A percentile compares a stretch with the other conserved stretches of the same genome.
phyloP scores from a whole-genome alignment of 2,888 invertebrate genomes.

The Portevinia maculata region DNA sequence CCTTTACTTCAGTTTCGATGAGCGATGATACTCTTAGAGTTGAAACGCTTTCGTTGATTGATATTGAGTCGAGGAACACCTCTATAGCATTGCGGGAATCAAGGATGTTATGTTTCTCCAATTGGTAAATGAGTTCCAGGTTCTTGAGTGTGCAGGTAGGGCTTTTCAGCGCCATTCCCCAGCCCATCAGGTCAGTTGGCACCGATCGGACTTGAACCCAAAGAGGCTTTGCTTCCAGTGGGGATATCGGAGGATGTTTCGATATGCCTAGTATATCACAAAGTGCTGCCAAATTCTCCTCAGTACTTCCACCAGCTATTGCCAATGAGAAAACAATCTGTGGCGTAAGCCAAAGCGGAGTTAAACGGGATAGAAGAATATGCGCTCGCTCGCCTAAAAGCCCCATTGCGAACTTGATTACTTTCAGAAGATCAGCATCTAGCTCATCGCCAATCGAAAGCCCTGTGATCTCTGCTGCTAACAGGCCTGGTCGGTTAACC shows the following conservation, averaged over 20 bases:
- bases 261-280: conserved; percentile 83
- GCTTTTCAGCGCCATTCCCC: conserved; percentile 83
- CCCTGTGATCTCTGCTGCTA: conserved; percentile 83
- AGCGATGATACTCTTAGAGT: conserved; percentile 84
- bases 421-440: conserved; percentile 81
- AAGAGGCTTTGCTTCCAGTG: conserved; percentile 78
- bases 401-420: conserved; percentile 84
- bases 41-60: conserved; percentile 84
- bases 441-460: conserved; percentile 81
- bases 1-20: conserved; percentile 84
- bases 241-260: conserved; percentile 82
- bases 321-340: conserved; percentile 84
- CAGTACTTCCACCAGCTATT: conserved; percentile 84
- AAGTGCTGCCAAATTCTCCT: conserved; percentile 84
- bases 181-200: conserved; percentile 83
- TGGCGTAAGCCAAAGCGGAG: conserved; percentile 84
- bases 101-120: conserved; percentile 82
- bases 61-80: conserved; percentile 83
- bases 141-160: conserved; percentile 83
- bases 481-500: conserved; percentile 83
- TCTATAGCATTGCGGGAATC: conserved; percentile 82
- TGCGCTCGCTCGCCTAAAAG: conserved; percentile 84
- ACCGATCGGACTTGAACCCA: conserved; percentile 82
- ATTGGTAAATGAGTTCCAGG: conserved; percentile 83
- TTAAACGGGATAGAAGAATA: conserved; percentile 83